Percentiles rank a stretch among this genome's conserved stretches.
These are phyloP conservation scores for Autographa pulchrina DNA, from an alignment of 2,888 invertebrate genomes.

Conservation along the genomic window DNA sequence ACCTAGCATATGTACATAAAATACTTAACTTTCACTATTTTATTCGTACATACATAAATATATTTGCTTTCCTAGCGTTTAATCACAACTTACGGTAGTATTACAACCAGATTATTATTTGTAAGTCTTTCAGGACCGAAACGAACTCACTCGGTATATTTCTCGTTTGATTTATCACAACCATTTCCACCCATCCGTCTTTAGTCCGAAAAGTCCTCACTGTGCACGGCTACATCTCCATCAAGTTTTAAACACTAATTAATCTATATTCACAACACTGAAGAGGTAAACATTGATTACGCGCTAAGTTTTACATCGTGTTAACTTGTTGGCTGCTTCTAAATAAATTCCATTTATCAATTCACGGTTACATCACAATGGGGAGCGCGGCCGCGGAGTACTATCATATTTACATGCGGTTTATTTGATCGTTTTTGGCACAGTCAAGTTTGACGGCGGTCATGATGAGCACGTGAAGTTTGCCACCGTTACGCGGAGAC, in stretches of 20 bases:
- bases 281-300: conserved; percentile 87
- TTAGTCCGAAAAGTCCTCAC: conserved; percentile 63
- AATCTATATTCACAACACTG: conserved; percentile 87
- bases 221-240: conserved; percentile 71
- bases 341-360: conserved; percentile 70
- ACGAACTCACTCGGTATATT: conserved; percentile 63
- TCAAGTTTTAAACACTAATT: conserved; percentile 66
- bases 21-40: conserved; percentile 70
- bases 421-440: conserved; percentile 81
- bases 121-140: conserved; percentile 74
- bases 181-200: conserved; percentile 75
- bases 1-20: conserved; percentile 69
- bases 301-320: conserved; percentile 80
- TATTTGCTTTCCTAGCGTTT: conserved; percentile 73
- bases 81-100: conserved; percentile 84
- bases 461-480: conserved; percentile 75
- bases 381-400: conserved; percentile 61
- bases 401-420: conserved; percentile 69
- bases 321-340: conserved; percentile 69
- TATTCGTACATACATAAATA: conserved; percentile 74
- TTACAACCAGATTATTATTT: conserved; percentile 79
- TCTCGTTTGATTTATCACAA: conserved; percentile 80
- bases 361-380: conserved; percentile 73
- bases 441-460: conserved; percentile 76
- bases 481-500: conserved; percentile 65